These are phyloP conservation scores for Leptopilina myrica DNA, from an alignment of 2,888 invertebrate genomes.

Conservation along the genomic window DNA sequence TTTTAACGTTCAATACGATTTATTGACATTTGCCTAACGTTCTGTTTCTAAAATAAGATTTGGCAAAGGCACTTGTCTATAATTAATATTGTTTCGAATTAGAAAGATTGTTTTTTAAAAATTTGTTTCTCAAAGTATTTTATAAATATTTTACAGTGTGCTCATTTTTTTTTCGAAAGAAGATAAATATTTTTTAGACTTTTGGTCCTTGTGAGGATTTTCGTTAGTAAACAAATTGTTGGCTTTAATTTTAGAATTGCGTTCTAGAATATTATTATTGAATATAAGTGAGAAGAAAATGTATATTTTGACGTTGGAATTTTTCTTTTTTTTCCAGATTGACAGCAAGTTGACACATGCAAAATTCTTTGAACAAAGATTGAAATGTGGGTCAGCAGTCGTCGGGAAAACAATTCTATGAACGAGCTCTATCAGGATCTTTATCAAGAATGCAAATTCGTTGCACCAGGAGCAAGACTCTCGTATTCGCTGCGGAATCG, in stretches of 20 bases:
- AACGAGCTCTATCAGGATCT: slow-evolving; percentile 81
- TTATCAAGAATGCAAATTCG: slow-evolving; percentile 82
- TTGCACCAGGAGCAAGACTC: slow-evolving; percentile 84
- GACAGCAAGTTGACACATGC: slow-evolving; percentile 9
- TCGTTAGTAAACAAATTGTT: too few relatives aligned
- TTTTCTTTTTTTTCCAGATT: background rate
- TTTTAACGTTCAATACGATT: too few relatives aligned
- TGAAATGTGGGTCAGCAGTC: slow-evolving; percentile 60
- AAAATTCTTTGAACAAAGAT: background rate
- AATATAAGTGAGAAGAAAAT: background rate
- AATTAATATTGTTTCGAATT: too few relatives aligned
- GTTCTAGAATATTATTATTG: too few relatives aligned
- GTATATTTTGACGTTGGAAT: background rate
- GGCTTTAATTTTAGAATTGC: too few relatives aligned
- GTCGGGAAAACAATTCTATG: slow-evolving; percentile 63
- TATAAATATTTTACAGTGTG: too few relatives aligned
- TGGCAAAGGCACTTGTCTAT: too few relatives aligned
- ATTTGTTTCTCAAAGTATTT: background rate
- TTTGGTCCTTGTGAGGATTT: too few relatives aligned
- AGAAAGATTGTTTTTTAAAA: background rate
- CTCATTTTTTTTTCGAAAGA: too few relatives aligned
- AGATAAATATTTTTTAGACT: too few relatives aligned
- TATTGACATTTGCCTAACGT: too few relatives aligned
- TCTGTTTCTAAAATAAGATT: too few relatives aligned
- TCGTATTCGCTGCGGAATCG: slow-evolving; percentile 78